Conservation (phyloP, 2,888 invertebrate species). For the Drosophila pseudotakahashii region DNA sequence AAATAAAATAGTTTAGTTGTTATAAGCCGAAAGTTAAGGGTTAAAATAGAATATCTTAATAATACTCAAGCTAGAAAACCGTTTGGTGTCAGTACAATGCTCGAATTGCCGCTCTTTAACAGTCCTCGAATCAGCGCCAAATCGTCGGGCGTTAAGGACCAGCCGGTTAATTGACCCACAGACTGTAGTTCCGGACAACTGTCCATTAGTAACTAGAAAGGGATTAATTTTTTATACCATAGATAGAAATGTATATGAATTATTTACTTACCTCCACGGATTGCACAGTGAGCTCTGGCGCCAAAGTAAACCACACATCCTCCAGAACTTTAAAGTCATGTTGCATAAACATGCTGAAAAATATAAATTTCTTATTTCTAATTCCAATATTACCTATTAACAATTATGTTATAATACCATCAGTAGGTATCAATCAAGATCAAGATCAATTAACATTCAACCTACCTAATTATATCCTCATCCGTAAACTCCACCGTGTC, state of each 20-base stretch:
- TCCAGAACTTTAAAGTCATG: slow-evolving; percentile 87
- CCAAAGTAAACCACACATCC: slow-evolving; percentile 89
- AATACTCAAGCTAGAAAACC: slow-evolving; percentile 84
- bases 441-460: too few species aligned
- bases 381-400: too few species aligned
- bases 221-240: neutral
- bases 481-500: slow-evolving; percentile 88
- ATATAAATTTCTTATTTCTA: neutral
- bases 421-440: too few species aligned
- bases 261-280: slow-evolving; percentile 85
- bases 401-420: too few species aligned
- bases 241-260: accelerated
- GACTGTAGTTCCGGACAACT: slow-evolving; percentile 88
- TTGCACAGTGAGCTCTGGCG: slow-evolving; percentile 87
- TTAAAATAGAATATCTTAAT: slow-evolving; percentile 32
- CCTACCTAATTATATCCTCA: slow-evolving; percentile 87
- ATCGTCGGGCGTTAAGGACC: slow-evolving; percentile 88
- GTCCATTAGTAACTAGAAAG: slow-evolving; percentile 86
- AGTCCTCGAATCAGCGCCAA: slow-evolving; percentile 88
- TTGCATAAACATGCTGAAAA: slow-evolving; percentile 87
- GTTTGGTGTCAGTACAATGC: slow-evolving; percentile 87
- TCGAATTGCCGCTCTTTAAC: slow-evolving; percentile 88
- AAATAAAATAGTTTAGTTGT: too few species aligned
- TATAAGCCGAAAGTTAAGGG: too few species aligned
- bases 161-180: slow-evolving; percentile 88